Percentiles rank a stretch among this genome's conserved stretches.
Conservation (phyloP, 2,888 invertebrate genomes). For the Aporophyla nigra region DNA sequence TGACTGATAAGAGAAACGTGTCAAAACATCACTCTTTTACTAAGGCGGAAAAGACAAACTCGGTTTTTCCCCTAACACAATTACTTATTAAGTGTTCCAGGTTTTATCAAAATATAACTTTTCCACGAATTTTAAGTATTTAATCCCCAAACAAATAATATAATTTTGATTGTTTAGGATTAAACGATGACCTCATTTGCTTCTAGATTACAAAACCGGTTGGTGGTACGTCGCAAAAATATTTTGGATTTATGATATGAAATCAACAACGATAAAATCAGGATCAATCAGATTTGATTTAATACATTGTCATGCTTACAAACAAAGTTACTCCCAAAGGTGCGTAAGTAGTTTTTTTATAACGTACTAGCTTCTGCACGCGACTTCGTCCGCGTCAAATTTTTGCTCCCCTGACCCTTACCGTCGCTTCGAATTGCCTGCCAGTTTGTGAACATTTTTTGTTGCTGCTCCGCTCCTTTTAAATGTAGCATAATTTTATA, state of each 20-base stretch:
- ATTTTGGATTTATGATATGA: background rate
- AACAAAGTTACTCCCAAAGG: background rate
- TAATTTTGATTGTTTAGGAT: conserved; percentile 17
- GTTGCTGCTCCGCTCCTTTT: too few species aligned
- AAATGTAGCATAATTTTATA: too few species aligned
- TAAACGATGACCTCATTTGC: background rate
- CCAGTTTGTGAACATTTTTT: too few species aligned
- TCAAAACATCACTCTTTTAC: background rate
- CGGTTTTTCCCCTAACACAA: conserved; percentile 12
- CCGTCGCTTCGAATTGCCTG: too few species aligned
- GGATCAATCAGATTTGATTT: background rate
- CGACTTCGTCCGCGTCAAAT: too few species aligned
- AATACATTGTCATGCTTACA: background rate
- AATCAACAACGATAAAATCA: conserved; percentile 5
- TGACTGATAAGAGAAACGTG: background rate
- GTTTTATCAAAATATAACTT: background rate
- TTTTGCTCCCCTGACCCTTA: too few species aligned
- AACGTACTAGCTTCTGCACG: too few species aligned
- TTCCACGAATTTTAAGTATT: conserved; percentile 8
- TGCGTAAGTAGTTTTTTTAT: background rate
- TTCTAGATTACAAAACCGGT: conserved; percentile 1
- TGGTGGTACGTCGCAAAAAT: background rate
- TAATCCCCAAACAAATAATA: conserved; percentile 3
- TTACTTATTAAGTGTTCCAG: background rate
- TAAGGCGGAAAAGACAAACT: background rate